Percentiles rank a stretch among this genome's conserved stretches.
Evolutionary conservation across 2,797 vertebrate species (phyloP).

Genomic region (Avahi laniger): DNA sequence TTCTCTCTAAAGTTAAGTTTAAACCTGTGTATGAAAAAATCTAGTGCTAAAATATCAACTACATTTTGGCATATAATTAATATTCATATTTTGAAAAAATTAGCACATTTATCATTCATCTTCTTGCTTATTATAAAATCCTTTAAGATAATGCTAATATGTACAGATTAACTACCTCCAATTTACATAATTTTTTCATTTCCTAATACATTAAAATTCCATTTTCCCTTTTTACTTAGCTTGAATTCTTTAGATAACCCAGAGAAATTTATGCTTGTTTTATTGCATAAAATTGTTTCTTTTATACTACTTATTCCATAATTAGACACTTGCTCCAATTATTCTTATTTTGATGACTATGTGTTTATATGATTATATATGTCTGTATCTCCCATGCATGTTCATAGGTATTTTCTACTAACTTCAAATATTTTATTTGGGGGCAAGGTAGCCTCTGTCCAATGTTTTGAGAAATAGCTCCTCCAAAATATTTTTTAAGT

Average conservation of each 20-base stretch:
- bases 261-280: neutral
- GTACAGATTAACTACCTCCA: constrained; percentile 12
- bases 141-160: neutral
- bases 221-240: neutral
- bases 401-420: neutral
- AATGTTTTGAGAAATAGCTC: neutral
- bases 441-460: neutral
- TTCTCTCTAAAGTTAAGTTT: neutral
- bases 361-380: neutral
- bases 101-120: neutral
- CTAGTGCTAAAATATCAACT: neutral
- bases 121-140: neutral
- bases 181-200: constrained; percentile 28
- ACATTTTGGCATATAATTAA: neutral
- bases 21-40: neutral
- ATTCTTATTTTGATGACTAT: neutral
- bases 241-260: constrained; percentile 20
- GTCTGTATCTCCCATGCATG: neutral
- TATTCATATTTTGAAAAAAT: neutral
- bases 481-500: constrained; percentile 58
- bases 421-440: constrained; percentile 12
- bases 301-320: neutral
- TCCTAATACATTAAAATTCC: neutral
- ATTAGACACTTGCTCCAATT: neutral
- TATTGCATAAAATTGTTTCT: neutral